Evolutionary conservation across 2,888 invertebrate genomes (phyloP).

Genomic region (Hemistola chrysoprasaria): DNA sequence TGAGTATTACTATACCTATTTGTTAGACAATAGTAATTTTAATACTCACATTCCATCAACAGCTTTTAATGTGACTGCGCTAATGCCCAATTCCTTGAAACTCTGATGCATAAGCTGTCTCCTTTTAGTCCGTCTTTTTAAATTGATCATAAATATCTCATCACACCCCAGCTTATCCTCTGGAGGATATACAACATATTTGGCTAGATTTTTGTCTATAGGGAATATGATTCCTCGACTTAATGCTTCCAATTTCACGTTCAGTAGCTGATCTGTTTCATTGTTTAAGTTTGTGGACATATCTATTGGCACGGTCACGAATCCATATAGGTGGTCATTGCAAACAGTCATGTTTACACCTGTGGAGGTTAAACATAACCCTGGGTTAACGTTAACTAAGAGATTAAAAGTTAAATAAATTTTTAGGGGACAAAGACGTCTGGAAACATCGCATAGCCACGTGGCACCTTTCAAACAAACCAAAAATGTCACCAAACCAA

Average conservation of each 20-base stretch:
- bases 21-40: no score
- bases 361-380: slow-evolving; percentile 11
- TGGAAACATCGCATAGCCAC: no score
- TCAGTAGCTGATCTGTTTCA: slow-evolving; percentile 88
- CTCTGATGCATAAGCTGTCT: slow-evolving; percentile 89
- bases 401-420: no score
- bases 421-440: no score
- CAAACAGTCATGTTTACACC: slow-evolving; percentile 57
- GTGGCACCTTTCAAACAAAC: no score
- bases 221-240: slow-evolving; percentile 78
- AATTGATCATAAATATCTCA: slow-evolving; percentile 95
- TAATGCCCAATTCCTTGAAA: slow-evolving; percentile 91
- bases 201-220: slow-evolving; percentile 58
- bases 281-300: slow-evolving; percentile 38
- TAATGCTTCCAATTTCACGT: slow-evolving; percentile 89
- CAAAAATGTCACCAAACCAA: no score
- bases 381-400: no score
- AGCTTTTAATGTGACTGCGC: slow-evolving; percentile 89
- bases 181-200: slow-evolving; percentile 55
- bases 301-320: slow-evolving; percentile 90
- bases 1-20: no score
- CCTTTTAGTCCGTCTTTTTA: slow-evolving; percentile 91
- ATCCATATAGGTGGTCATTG: slow-evolving; percentile 92
- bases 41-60: slow-evolving; percentile 91
- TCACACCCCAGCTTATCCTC: slow-evolving; percentile 87